phyloP scores from a whole-genome alignment of 2,113 vertebrate species.

The Otis tarda region DNA sequence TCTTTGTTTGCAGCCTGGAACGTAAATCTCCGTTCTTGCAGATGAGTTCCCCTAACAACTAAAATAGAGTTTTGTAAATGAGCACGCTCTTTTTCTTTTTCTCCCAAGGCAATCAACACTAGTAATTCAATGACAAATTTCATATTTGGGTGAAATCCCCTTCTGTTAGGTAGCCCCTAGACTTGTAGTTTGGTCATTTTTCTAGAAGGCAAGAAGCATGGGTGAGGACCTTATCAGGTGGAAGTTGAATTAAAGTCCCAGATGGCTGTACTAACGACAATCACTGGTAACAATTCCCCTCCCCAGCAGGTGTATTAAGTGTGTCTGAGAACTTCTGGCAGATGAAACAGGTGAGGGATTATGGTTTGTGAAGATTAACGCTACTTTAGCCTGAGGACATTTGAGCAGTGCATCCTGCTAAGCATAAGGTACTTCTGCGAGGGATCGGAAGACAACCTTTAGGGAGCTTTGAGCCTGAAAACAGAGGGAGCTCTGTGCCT shows the following conservation, averaged over 20 bases:
- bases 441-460: neutral
- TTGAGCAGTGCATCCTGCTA: neutral
- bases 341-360: neutral
- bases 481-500: rapidly evolving
- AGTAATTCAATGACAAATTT: neutral
- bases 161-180: neutral
- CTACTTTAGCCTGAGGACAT: neutral
- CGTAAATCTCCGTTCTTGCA: neutral
- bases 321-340: neutral
- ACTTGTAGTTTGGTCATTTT: neutral
- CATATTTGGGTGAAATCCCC: neutral
- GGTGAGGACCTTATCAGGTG: neutral
- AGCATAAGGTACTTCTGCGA: neutral
- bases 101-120: rapidly evolving
- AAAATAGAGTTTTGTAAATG: neutral
- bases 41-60: neutral
- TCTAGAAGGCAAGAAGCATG: neutral
- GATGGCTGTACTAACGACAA: neutral
- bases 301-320: neutral
- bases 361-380: neutral
- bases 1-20: neutral
- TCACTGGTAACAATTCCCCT: neutral
- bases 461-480: neutral
- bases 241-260: neutral
- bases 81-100: neutral